phyloP scores from a whole-genome alignment of 2,888 invertebrate species.

The Morpho helenor region DNA sequence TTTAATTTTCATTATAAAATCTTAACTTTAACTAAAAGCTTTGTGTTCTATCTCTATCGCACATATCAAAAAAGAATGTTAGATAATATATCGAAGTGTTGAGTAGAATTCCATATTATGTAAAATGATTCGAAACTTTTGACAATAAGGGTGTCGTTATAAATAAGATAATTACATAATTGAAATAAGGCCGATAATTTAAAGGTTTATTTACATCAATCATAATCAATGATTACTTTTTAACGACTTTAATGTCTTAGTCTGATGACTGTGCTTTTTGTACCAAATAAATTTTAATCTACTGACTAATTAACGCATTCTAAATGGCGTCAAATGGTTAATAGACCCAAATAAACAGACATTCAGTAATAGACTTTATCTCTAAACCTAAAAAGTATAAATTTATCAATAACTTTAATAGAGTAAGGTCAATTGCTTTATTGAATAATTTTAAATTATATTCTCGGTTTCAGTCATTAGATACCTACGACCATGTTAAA shows the following conservation, averaged over 20 bases:
- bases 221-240: too few relatives aligned
- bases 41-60: too few relatives aligned
- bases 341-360: neutral
- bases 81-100: too few relatives aligned
- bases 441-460: conserved; percentile 10
- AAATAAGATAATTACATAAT: too few relatives aligned
- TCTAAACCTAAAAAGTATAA: neutral
- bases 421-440: conserved; percentile 8
- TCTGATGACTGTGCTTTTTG: conserved; percentile 4
- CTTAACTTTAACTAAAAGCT: too few relatives aligned
- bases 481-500: neutral
- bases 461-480: neutral
- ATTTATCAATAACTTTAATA: neutral
- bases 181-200: too few relatives aligned
- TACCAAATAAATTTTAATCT: conserved; percentile 12
- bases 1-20: too few relatives aligned
- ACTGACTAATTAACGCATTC: conserved; percentile 9
- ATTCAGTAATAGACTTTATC: neutral
- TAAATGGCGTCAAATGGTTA: conserved; percentile 11
- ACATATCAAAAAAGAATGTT: too few relatives aligned
- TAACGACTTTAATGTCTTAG: too few relatives aligned
- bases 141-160: too few relatives aligned
- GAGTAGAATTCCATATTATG: too few relatives aligned
- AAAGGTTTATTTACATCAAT: neutral
- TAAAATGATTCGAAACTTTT: too few relatives aligned